phyloP scores from a whole-genome alignment of 53 echinoderm and acorn worm genomes.

The Henricia sp. region DNA sequence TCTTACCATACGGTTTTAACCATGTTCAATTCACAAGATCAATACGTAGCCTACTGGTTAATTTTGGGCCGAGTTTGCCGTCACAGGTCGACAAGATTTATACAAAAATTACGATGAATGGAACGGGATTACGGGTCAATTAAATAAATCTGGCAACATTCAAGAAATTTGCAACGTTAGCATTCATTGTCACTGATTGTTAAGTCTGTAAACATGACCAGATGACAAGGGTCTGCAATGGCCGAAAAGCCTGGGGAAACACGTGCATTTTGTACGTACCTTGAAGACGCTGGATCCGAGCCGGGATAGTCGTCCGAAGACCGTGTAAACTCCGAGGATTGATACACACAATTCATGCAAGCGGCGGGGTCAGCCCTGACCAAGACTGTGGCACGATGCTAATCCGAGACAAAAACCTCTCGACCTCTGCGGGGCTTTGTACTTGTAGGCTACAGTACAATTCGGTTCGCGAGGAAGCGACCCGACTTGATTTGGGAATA shows the following conservation, averaged over 20 bases:
- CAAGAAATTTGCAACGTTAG: too few relatives aligned
- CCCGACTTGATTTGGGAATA: slow-evolving; percentile 26
- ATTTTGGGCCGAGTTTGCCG: too few relatives aligned
- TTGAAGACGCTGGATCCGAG: slow-evolving; percentile 42
- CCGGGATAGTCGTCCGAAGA: slow-evolving; percentile 53
- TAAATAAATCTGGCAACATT: too few relatives aligned
- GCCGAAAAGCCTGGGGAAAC: neutral
- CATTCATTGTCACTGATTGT: too few relatives aligned
- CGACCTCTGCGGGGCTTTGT: slow-evolving; percentile 32
- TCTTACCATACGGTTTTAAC: too few relatives aligned
- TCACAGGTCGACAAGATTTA: too few relatives aligned
- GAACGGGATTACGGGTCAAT: too few relatives aligned
- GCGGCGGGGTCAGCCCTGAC: slow-evolving; percentile 53
- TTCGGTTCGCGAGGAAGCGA: slow-evolving; percentile 28
- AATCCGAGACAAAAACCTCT: slow-evolving; percentile 57
- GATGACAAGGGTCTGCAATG: too few relatives aligned
- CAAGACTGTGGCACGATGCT: slow-evolving; percentile 42
- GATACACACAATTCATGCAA: slow-evolving; percentile 61
- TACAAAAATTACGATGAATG: too few relatives aligned
- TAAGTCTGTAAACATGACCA: too few relatives aligned
- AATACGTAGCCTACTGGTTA: too few relatives aligned
- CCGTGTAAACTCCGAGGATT: slow-evolving; percentile 60
- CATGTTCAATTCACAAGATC: too few relatives aligned
- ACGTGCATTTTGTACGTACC: slow-evolving; percentile 19
- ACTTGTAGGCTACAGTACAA: neutral